Base-by-base conservation (phyloP, 2,888 invertebrate species). In the Andrena praecox region DNA sequence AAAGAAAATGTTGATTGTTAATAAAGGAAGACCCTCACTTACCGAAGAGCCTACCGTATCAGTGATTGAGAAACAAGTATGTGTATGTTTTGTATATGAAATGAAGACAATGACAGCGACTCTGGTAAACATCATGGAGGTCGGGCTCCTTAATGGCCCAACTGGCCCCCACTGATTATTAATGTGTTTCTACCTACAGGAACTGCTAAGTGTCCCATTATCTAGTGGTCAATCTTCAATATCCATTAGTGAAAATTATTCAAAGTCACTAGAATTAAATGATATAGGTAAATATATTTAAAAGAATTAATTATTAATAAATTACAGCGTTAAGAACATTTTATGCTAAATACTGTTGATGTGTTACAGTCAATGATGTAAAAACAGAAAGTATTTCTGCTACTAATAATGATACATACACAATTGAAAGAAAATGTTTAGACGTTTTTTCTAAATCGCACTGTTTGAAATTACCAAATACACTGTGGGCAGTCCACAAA, bases 401-500 rank as follows among this genome's bases (percentile, higher is more conserved):
- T 42, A 42, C 10, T 35, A 42, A 12, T 42, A 12, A 12, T 42
- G 10, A 35, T 35, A 35, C 35, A 3, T 35, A 10, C 42, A 42
- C 3, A 2, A 42, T 42, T 42, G 12, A 42, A 42, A 42, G 12
- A 20, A 52, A 52, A 52, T 52, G 52, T 20, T 42, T 12, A 1
- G 20, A 52, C 7, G 7, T 52, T 52, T 52, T 52, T 20, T n/a
- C 20, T 20, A 52, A 2, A 7, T 52, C 1, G 20, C 20, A 20
- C 2, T n/a, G 20, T 20, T n/a, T 52, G 2, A 52, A 52, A 20
- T 52, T 52, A 20, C n/a, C 50, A 29, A 50, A 50, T n/a, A 50
- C 52, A 7, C 52, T n/a, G 52, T 52, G 52, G 52, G 52, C 52
- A 52, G 50, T 52, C 50, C 50, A 52, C 50, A 52, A 52, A 52